Base-by-base conservation (phyloP, 2,797 vertebrate species). In the Enoplosus armatus region DNA sequence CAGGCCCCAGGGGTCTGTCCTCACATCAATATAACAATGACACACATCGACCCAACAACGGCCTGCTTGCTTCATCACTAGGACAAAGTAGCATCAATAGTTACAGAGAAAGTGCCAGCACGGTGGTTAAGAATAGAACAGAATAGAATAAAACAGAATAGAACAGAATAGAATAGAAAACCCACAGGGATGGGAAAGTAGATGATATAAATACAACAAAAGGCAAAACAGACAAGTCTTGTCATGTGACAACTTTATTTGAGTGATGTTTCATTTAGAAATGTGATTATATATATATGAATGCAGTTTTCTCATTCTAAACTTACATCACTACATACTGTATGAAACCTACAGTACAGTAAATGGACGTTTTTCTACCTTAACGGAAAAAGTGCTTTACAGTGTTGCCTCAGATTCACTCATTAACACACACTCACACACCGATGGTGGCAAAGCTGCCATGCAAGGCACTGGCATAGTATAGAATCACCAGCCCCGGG, bases 1-100 rank as follows among this genome's bases (percentile, higher is more conserved):
- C 78, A 77, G 88, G 87, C 91, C 93, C 91, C 92, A 72, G 83
- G 93, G 93, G 93, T 93, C 88, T 88, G 90, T 94, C 91, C 92
- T 94, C 87, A 87, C 94, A 93, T 95, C 94, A 94, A 95, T 95
- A 94, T 92, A 93, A 94, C 93, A 94, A 94, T 93, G 93, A 94
- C 91, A 93, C 87, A 91, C 94, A 93, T 94, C 90, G 92, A 94
- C 91, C 94, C 87, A 83, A 88, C 91, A 89, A 80, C 74, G 87
- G 87, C 87, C 86, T 51, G 75, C 89, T 94, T 91, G 93, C 92
- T 94, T 92, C 91, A 93, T 93, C 92, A 93, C 89, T 71, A 87
- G 91, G 90, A 93, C 89, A 91, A 91, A 92, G 90, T 90, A 87
- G 85, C 91, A 89, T 93, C 94, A 83, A 92, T 92, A 92, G 90